Evolutionary conservation across 2,797 vertebrate species (phyloP).

Genomic region (Ctenosaura bakeri): DNA sequence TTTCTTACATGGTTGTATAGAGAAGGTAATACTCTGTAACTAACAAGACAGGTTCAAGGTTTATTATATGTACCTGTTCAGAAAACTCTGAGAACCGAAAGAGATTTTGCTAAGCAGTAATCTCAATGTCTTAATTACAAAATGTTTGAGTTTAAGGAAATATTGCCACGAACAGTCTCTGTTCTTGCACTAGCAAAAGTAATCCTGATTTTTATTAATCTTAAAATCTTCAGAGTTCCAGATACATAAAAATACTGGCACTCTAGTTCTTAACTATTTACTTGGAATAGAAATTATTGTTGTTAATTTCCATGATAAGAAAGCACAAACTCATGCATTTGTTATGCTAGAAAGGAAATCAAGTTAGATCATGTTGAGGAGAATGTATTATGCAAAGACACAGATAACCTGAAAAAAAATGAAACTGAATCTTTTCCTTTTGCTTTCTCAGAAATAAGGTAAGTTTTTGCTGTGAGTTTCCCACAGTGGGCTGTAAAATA

Average conservation of each 20-base stretch:
- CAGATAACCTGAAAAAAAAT: background rate
- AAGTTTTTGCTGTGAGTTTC: background rate
- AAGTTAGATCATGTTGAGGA: accelerated
- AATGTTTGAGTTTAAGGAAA: constrained; percentile 2
- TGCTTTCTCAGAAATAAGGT: background rate
- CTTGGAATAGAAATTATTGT: background rate
- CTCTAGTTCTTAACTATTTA: background rate
- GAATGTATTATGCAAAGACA: background rate
- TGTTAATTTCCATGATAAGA: background rate
- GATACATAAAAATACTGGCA: background rate
- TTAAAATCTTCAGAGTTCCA: background rate
- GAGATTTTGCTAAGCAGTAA: background rate
- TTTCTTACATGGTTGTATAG: constrained; percentile 2
- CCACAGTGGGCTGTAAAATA: background rate
- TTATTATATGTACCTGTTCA: background rate
- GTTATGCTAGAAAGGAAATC: background rate
- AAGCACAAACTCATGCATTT: background rate
- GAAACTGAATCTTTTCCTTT: background rate
- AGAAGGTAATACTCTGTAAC: constrained; percentile 18
- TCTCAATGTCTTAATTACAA: background rate
- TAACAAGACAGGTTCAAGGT: background rate
- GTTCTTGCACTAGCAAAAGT: background rate
- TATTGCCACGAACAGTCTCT: background rate
- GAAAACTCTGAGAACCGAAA: background rate
- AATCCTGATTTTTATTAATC: constrained; percentile 7